phyloP scores from a whole-genome alignment of 2,797 vertebrate genomes.

The Acanthopagrus latus region DNA sequence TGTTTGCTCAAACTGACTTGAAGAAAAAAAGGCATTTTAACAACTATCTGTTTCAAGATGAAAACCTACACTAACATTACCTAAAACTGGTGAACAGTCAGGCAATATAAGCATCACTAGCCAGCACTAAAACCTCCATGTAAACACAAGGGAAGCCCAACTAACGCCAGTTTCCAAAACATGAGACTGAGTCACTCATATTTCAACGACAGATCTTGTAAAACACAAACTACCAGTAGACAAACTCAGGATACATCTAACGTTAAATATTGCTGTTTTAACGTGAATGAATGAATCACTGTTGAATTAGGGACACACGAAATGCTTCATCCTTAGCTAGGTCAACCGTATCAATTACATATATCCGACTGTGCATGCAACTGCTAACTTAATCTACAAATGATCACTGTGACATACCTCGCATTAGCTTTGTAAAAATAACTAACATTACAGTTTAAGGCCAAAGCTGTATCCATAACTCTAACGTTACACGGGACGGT shows the following conservation, averaged over 20 bases:
- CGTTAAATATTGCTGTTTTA: background rate
- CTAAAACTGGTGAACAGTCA: background rate
- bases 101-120: background rate
- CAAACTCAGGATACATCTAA: background rate
- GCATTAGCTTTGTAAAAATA: background rate
- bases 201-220: background rate
- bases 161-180: background rate
- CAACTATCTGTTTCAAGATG: background rate
- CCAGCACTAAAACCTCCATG: background rate
- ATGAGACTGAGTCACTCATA: background rate
- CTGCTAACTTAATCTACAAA: background rate
- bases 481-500: conserved; percentile 23
- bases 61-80: background rate
- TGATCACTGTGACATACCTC: background rate
- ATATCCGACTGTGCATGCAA: too few species aligned
- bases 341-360: background rate
- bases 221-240: background rate
- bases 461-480: conserved; percentile 22
- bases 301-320: background rate
- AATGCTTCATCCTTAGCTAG: background rate
- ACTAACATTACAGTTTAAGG: background rate
- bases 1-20: background rate
- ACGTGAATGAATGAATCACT: background rate
- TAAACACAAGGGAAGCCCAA: conserved; percentile 15
- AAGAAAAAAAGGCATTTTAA: too few species aligned